A percentile compares a stretch with the other conserved stretches of the same genome.
phyloP scores from a whole-genome alignment of 2,797 vertebrate genomes.

The Chloroceryle inda region DNA sequence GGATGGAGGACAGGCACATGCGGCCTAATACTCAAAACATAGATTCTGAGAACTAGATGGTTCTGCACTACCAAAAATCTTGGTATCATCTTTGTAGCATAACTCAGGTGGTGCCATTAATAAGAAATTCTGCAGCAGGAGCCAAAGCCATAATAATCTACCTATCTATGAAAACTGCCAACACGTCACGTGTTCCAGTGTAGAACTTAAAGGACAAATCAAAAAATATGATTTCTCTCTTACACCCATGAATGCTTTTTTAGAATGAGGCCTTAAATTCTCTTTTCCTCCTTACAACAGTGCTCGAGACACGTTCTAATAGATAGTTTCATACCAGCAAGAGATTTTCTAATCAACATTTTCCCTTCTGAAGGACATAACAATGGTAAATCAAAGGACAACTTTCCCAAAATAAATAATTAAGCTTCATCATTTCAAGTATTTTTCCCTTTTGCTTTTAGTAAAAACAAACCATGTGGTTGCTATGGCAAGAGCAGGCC shows the following conservation, averaged over 20 bases:
- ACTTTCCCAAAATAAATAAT: conserved; percentile 28
- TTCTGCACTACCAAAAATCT: neutral
- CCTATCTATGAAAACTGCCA: neutral
- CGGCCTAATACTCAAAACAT: rapidly evolving
- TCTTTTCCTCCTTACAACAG: neutral
- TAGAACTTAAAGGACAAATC: neutral
- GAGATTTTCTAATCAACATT: neutral
- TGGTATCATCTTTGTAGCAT: neutral
- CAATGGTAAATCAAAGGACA: conserved; percentile 13
- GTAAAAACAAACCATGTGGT: conserved; percentile 7
- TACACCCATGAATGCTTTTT: neutral
- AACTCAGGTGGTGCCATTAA: neutral
- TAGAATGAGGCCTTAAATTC: neutral
- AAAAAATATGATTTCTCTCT: neutral
- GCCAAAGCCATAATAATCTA: neutral
- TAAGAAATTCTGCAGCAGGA: neutral
- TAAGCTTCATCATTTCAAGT: neutral
- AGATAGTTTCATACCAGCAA: neutral
- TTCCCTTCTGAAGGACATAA: conserved; percentile 4
- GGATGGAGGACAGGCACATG: neutral
- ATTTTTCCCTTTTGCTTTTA: neutral
- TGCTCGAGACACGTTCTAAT: neutral
- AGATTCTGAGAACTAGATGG: neutral
- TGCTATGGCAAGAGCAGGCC: conserved; percentile 32
- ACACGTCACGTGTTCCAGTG: neutral